These are phyloP conservation scores for Bucco capensis DNA, from an alignment of 2,113 vertebrate genomes.

Conservation along the genomic window DNA sequence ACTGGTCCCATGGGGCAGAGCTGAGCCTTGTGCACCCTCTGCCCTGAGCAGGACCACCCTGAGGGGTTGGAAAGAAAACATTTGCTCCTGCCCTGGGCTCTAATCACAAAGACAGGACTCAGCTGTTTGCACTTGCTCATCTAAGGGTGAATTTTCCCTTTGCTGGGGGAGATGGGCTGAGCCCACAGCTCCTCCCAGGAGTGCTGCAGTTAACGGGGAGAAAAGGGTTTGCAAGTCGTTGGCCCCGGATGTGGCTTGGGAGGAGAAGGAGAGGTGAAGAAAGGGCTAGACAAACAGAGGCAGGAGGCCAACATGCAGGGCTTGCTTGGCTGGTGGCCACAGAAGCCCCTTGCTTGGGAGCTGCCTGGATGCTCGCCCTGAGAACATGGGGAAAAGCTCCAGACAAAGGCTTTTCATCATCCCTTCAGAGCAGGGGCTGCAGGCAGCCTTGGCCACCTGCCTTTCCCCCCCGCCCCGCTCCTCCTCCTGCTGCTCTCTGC, in stretches of 20 bases:
- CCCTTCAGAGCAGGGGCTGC: fast-evolving
- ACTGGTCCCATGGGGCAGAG: fast-evolving
- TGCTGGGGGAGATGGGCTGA: not conserved
- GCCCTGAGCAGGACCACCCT: fast-evolving
- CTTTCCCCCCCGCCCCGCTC: not conserved
- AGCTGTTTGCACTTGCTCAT: not conserved
- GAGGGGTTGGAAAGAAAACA: fast-evolving
- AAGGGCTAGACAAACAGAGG: slow-evolving; percentile 46
- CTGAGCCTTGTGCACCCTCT: not conserved
- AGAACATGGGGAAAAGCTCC: not conserved
- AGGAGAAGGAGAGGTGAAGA: slow-evolving; percentile 32
- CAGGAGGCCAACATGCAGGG: not conserved
- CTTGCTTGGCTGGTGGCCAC: not conserved
- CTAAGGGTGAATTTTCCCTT: not conserved
- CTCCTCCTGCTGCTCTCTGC: not conserved
- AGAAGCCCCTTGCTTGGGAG: not conserved
- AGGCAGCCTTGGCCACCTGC: not conserved
- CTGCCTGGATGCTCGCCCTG: not conserved
- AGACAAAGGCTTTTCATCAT: not conserved
- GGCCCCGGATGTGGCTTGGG: not conserved
- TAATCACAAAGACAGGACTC: not conserved
- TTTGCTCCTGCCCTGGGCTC: not conserved
- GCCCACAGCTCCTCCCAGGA: not conserved
- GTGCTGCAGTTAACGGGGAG: not conserved
- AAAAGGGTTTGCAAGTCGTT: not conserved